Base-by-base conservation (phyloP, 2,888 invertebrate genomes). In the Tolmerus cingulatus region DNA sequence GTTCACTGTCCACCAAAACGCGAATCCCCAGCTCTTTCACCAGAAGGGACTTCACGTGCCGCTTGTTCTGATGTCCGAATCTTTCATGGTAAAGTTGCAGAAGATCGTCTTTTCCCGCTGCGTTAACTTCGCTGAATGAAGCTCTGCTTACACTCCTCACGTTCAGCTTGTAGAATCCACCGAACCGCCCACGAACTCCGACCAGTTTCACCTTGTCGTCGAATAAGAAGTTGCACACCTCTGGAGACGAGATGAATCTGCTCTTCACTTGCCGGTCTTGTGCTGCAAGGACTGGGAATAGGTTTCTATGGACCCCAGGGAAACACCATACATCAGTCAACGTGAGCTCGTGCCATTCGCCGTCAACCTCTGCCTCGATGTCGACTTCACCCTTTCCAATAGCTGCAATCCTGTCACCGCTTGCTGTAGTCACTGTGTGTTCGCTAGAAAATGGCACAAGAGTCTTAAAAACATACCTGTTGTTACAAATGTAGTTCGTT, bases 291-390 rank as follows among this genome's bases (percentile, higher is more conserved):
- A 90, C 89, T 34, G 89, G 89, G 40, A 90, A 90, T 23, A 90
- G 87, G 87, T 90, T 90, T 74, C 86, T 89, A 23, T 88, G 87
- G 86, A 89, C 89, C 7, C 89, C 76, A n/a, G 90, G 90, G 74
- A 90, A 90, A 87, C 88, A 90, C 90, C 89, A 90, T 12, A 90
- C 90, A 87, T 90, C 88, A 2, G 74, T 86, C 40, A 90, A 86
- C 9, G 89, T 90, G 16, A 89, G 57, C 16, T 88, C 88, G 8
- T 86, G 66, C n/a, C 43, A 88, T 46, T 88, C 88, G 12, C 88
- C 77, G 43, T 27, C 81, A 84, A 82, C 19, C 43, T 43, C 77
- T 37, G 89, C 89, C 74, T 87, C 81, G 40, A 90, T 74, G 19
- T 88, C 55, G 12, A 89, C 88, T 30, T 81, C 85, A 23, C 88